Base-by-base conservation (phyloP, 2,888 invertebrate species). In the Trachelus troglodyta region DNA sequence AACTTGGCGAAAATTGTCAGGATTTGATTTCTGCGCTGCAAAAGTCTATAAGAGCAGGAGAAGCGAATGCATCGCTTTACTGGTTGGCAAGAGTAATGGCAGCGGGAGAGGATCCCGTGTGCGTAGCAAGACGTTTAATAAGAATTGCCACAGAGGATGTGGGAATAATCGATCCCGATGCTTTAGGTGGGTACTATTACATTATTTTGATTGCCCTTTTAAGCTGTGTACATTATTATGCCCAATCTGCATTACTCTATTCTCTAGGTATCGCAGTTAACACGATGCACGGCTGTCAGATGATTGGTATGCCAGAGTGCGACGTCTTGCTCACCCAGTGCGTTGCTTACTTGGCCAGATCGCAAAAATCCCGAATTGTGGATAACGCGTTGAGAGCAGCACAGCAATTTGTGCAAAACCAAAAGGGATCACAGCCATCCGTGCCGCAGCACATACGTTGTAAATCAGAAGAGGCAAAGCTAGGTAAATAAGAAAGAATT, bases 301-400 rank as follows among this genome's bases (percentile, higher is more conserved):
- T 95, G 76, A 92, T 97, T 73, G 97, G 96, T 23, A 95, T 95
- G 95, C 96, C 96, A 0, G 96, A 97, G 87, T 94, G 95, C 85
- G 95, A 96, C 88, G 94, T 96, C 12, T 91, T 96, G 78, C 90
- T 97, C 31, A 95, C 95, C 12, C 96, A 97, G 87, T 95, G 95
- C 87, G 95, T 95, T 1, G 94, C 96, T 77, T 94, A 96, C 87
- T 92, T 96, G 75, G 94, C 96, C 1, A 92, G 95, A 84, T 95
- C 96, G 4, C 94, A 94, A 11, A 96, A 96, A 89, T 95, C 95
- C 30, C 69, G 76, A n/a, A 76, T 81, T 34, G 15, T 85, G 77
- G 81, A 88, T 86, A 90, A 74, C 91, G 92, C 75, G 92, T 96
- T 79, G 87, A 88, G 15, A 92, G 93, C 77, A 92, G 93, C 56